Base-by-base conservation (phyloP, 2,888 invertebrate species). In the Chloromyia formosa region DNA sequence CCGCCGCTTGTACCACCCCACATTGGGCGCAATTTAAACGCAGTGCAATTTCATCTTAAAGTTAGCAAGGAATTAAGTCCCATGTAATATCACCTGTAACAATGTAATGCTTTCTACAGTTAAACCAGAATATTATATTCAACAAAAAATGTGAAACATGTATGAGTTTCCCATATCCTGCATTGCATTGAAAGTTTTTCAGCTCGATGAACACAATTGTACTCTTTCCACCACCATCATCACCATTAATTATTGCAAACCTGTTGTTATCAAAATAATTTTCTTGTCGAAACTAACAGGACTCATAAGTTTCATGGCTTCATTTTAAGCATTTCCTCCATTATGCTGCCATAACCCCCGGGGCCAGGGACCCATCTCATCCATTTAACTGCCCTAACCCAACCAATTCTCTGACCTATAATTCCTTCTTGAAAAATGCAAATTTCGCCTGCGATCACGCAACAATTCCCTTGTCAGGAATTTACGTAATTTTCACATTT, bases 401-500 rank as follows among this genome's bases (percentile, higher is more conserved):
- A 40, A 40, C 16, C 35, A 9, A 40, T 62, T 42, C n/a, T 53
- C 4, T 62, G 42, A 35, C 62, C 62, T 62, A 62, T 62, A 62
- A 62, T 62, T 62, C 35, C 16, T n/a, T 56, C 18, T 5, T 64
- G 62, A 64, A 74, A 74, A 74, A 74, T 74, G 74, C 61, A 74
- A 74, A 74, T 71, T 69, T 71, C 35, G 22, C n/a, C 58, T 61
- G 18, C 10, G 16, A 53, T 49, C 75, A 75, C 62, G 75, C 75
- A 75, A 75, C 40, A 35, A 23, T 68, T 23, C 61, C 71, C 62
- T 35, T 35, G n/a, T 20, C 53, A 60, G 71, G 71, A 71, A 75
- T 75, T 75, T 75, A 61, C 71, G 75, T 75, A 75, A 75, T 75
- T 75, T 75, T 75, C 71, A 58, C 75, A 71, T 75, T 75, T 54